Conservation (phyloP, 2,797 vertebrate species). For the Threskiornis aethiopicus region DNA sequence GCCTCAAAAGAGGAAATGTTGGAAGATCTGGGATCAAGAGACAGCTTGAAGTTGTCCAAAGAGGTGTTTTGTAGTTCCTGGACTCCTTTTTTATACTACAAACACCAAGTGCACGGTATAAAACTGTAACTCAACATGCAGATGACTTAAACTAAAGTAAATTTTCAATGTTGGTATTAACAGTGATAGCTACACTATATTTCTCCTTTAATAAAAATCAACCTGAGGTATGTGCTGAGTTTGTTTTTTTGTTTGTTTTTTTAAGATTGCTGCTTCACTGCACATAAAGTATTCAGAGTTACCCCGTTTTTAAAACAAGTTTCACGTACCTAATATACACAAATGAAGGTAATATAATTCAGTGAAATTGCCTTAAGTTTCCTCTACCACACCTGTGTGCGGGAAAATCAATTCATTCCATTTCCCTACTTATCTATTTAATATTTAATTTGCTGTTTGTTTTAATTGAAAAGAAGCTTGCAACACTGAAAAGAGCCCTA, state of each 20-base stretch:
- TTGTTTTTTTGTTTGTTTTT: background rate
- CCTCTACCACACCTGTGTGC: background rate
- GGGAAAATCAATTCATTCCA: conserved; percentile 3
- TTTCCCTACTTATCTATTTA: conserved; percentile 19
- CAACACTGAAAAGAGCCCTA: background rate
- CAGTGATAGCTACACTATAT: background rate
- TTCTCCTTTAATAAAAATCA: background rate
- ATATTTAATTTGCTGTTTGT: conserved; percentile 49
- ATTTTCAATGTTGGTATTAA: background rate
- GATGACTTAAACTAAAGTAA: background rate
- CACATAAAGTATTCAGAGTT: background rate
- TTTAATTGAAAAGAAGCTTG: conserved; percentile 34
- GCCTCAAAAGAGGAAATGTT: background rate
- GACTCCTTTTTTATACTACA: background rate
- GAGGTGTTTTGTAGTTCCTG: background rate
- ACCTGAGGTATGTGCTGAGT: background rate
- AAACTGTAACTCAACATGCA: background rate
- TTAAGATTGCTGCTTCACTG: background rate
- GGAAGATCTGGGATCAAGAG: background rate
- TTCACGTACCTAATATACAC: background rate
- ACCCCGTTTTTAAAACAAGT: background rate
- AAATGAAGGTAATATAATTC: background rate
- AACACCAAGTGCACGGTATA: fast-evolving
- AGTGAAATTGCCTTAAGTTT: background rate
- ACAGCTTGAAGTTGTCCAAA: background rate